These are phyloP conservation scores for Caenorhabditis uteleia DNA, from an alignment of 2,888 invertebrate species.

Conservation along the genomic window DNA sequence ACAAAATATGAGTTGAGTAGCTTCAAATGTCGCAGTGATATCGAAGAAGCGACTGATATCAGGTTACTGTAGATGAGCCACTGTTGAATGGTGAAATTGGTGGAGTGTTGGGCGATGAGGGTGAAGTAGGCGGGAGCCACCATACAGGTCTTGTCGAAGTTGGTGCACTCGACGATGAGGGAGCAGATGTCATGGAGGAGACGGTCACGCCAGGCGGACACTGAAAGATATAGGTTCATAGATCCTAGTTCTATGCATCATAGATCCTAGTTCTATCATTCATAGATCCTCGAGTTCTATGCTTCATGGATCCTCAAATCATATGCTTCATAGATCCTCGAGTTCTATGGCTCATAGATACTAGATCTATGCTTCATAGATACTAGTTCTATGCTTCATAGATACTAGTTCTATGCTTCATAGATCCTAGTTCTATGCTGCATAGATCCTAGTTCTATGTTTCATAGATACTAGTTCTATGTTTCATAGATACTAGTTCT, in stretches of 20 bases:
- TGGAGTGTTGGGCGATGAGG: slow-evolving; percentile 23
- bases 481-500: no score
- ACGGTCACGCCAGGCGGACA: slow-evolving; percentile 37
- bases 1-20: slow-evolving; percentile 89
- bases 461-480: no score
- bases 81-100: slow-evolving; percentile 11
- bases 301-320: no score
- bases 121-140: slow-evolving; percentile 36
- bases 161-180: slow-evolving; percentile 46
- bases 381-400: no score
- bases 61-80: slow-evolving; percentile 21
- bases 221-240: slow-evolving; percentile 17
- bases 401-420: background rate
- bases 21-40: slow-evolving; percentile 83
- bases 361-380: no score
- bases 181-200: slow-evolving; percentile 45
- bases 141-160: slow-evolving; percentile 30
- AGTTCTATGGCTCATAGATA: no score
- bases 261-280: no score
- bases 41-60: slow-evolving; percentile 48
- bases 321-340: no score
- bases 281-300: no score
- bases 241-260: no score
- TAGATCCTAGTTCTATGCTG: no score
- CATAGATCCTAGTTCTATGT: no score